A percentile compares a stretch with the other conserved stretches of the same genome.
Conservation (phyloP, 2,113 vertebrate genomes). For the Oenanthe oenanthe region DNA sequence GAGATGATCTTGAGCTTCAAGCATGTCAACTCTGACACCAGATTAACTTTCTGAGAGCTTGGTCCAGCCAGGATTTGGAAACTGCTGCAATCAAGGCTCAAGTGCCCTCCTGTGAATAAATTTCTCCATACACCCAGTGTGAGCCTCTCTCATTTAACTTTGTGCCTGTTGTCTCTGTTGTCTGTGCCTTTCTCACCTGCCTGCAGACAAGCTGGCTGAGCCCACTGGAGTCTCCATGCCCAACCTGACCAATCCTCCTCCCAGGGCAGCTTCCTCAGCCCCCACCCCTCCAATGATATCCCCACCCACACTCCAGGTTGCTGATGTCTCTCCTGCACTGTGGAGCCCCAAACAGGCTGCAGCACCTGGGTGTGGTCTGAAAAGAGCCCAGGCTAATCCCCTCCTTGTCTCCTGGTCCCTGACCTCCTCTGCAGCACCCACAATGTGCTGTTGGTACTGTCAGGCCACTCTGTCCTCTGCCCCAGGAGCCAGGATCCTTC, state of each 20-base stretch:
- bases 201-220: not conserved
- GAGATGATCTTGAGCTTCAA: not conserved
- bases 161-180: not conserved
- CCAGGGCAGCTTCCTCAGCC: not conserved
- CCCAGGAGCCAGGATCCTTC: not conserved
- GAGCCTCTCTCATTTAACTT: not conserved
- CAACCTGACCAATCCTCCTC: not conserved
- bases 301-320: not conserved
- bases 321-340: not conserved
- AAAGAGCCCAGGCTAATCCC: not conserved
- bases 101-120: too few species aligned
- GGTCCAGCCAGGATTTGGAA: not conserved
- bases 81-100: not conserved
- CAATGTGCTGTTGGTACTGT: rapidly evolving
- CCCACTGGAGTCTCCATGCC: too few species aligned
- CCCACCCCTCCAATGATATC: rapidly evolving
- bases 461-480: rapidly evolving
- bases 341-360: not conserved
- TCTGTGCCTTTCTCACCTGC: not conserved
- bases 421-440: not conserved
- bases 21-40: not conserved
- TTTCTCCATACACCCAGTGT: too few species aligned
- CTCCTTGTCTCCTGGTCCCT: not conserved
- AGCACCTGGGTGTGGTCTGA: not conserved
- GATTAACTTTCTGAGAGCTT: not conserved